Evolutionary conservation across 1,140 invertebrate genomes (phyloP).

Genomic region (Wasmannia auropunctata): DNA sequence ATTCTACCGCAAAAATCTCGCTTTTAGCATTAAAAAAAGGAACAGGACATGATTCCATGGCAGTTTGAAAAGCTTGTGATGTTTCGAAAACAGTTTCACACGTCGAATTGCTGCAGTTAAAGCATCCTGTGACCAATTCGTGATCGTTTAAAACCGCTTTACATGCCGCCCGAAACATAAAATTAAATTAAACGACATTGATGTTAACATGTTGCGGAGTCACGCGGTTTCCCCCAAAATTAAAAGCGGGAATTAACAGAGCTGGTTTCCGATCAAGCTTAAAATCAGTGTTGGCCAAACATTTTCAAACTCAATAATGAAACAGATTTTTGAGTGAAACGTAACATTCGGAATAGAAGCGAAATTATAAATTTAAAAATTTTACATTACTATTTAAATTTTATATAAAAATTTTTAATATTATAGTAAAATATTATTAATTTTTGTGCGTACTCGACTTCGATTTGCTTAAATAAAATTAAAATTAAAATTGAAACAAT

Average conservation of each 20-base stretch:
- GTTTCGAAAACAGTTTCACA: conserved; percentile 31
- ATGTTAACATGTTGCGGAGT: conserved; percentile 31
- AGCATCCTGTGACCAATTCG: conserved; percentile 4
- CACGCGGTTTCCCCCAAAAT: conserved; percentile 21
- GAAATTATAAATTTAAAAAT: background rate
- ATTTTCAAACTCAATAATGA: conserved; percentile 2
- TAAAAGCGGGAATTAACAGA: conserved; percentile 21
- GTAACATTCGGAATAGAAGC: background rate
- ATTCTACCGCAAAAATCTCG: conserved; percentile 38
- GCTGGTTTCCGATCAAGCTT: conserved; percentile 23
- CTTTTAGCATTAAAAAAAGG: background rate
- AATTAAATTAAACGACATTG: conserved; percentile 50
- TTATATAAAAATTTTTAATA: background rate
- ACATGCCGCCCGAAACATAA: conserved; percentile 15
- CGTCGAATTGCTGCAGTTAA: background rate
- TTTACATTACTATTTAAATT: background rate
- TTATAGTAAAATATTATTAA: background rate
- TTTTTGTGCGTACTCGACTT: background rate
- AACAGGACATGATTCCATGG: background rate
- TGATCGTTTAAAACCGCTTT: conserved; percentile 36
- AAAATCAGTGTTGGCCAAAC: conserved; percentile 12
- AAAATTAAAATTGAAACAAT: background rate
- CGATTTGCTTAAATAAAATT: background rate
- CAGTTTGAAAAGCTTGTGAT: conserved; percentile 4
- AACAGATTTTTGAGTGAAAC: background rate